A percentile compares a stretch with the other conserved stretches of the same genome.
Conservation (phyloP, 2,888 invertebrate genomes). For the Adineta ricciae region DNA sequence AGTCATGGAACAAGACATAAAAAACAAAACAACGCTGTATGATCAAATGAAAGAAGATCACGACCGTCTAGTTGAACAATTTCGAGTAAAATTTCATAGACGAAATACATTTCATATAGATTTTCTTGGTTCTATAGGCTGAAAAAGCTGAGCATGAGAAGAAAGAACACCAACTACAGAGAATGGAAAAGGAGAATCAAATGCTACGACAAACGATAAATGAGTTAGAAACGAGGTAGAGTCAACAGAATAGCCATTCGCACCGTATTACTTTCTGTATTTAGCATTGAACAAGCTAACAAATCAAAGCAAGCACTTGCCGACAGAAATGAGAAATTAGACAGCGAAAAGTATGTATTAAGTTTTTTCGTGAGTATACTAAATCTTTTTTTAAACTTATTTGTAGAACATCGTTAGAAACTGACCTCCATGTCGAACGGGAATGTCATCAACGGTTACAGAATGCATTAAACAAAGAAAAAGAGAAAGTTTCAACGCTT, state of each 20-base stretch:
- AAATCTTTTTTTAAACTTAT: too few species aligned
- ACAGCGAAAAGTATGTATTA: constrained; percentile 50
- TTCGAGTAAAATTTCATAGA: constrained; percentile 64
- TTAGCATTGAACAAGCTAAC: neutral
- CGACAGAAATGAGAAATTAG: constrained; percentile 58
- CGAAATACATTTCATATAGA: neutral
- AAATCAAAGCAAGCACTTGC: constrained; percentile 49
- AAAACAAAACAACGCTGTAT: constrained; percentile 62
- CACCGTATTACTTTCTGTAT: neutral
- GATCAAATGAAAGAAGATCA: constrained; percentile 66
- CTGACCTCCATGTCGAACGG: constrained; percentile 74
- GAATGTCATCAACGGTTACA: constrained; percentile 81
- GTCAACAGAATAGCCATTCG: too few species aligned
- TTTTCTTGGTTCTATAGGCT: neutral
- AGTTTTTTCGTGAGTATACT: neutral
- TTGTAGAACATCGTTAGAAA: constrained; percentile 56
- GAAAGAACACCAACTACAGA: constrained; percentile 1
- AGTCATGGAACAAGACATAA: constrained; percentile 85
- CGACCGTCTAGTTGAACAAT: constrained; percentile 92
- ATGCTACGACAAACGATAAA: constrained; percentile 1
- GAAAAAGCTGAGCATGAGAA: neutral
- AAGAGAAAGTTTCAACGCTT: constrained; percentile 69
- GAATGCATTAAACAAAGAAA: constrained; percentile 66
- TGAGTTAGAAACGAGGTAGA: neutral
- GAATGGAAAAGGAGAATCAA: constrained; percentile 36